Evolutionary conservation across 2,888 invertebrate genomes (phyloP), one percentile per base, ranked within the genome.

Genomic region (Lochmaea crataegi): DNA sequence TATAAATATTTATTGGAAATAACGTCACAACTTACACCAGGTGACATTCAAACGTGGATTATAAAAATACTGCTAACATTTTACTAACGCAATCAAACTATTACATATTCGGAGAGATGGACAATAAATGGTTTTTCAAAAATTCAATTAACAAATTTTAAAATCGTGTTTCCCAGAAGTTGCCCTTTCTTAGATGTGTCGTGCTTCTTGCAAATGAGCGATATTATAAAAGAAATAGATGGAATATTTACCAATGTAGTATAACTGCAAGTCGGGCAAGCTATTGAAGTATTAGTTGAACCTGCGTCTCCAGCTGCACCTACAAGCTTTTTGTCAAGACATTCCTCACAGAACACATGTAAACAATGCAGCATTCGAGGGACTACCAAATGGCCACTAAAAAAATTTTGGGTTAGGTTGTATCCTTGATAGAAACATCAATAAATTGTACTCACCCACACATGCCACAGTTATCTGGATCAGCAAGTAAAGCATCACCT

Each of bases 321-420:
- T 77, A 91, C 90, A 83, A 94, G 89, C 83, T 94, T 89, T 85
- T 94, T 94, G 85, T 94, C 93, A 83, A 98, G 90, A 88, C 98
- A 98, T 79, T 92, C 91, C 88, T 96, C 95, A 88, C 98, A 98
- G 89, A 96, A 97, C 67, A 96, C 96, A 89, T 98, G 98, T 85
- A 98, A 92, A 88, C 98, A 98, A 82, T 94, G 93, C 84, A 98
- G 90, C 78, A 98, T 93, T 80, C 96, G 92, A 74, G 98, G 97
- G 85, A 92, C 91, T 86, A 91, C 92, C 83, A 94, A 89, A 22
- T 66, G 63, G 41, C 67, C 77, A 67, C 78, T 77, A 70, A 73
- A 78, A 61, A 67, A 41, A 65, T 6, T 32, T 63, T 1, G 42
- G 65, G 68, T 74, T 72, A 65, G 10, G 48, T 60, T 61, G 11